These are phyloP conservation scores for Euphysa ruthae DNA, from an alignment of 30 jellyfish, hydroid and myxozoan genomes.

Conservation along the genomic window DNA sequence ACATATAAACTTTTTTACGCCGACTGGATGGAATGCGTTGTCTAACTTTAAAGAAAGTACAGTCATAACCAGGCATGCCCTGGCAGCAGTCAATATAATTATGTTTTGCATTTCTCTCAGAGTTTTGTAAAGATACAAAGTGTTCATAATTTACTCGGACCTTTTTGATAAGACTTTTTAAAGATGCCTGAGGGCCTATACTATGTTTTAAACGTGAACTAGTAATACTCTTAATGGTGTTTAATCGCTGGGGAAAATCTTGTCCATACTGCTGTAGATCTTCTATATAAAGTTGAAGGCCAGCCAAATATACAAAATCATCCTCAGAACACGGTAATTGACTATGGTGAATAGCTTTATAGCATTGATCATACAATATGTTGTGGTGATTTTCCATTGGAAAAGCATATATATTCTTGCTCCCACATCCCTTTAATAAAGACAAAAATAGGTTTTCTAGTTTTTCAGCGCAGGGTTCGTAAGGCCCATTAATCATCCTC, in stretches of 20 bases:
- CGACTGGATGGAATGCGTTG: slow-evolving; percentile 61
- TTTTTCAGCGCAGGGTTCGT: slow-evolving; percentile 72
- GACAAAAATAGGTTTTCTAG: slow-evolving; percentile 52
- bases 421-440: background rate
- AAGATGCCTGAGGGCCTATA: slow-evolving; percentile 62
- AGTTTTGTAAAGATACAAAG: slow-evolving; percentile 40
- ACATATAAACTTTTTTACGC: slow-evolving; percentile 36
- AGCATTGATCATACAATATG: slow-evolving; percentile 75
- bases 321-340: slow-evolving; percentile 86
- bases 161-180: slow-evolving; percentile 45
- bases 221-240: slow-evolving; percentile 51
- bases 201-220: slow-evolving; percentile 61
- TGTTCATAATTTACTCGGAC: slow-evolving; percentile 56
- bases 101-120: slow-evolving; percentile 84
- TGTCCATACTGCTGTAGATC: slow-evolving; percentile 69
- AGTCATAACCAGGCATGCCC: slow-evolving; percentile 86
- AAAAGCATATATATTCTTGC: background rate
- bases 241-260: slow-evolving; percentile 60
- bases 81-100: slow-evolving; percentile 92
- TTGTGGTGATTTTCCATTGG: slow-evolving; percentile 64
- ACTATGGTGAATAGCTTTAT: slow-evolving; percentile 69
- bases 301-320: slow-evolving; percentile 68
- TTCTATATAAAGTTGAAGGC: slow-evolving; percentile 81
- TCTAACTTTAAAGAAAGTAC: slow-evolving; percentile 78
- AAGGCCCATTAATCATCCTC: slow-evolving; percentile 76